These are phyloP conservation scores for Scolanthus callimorphus DNA, from an alignment of 92 coral and sea anemone genomes.

Conservation along the genomic window DNA sequence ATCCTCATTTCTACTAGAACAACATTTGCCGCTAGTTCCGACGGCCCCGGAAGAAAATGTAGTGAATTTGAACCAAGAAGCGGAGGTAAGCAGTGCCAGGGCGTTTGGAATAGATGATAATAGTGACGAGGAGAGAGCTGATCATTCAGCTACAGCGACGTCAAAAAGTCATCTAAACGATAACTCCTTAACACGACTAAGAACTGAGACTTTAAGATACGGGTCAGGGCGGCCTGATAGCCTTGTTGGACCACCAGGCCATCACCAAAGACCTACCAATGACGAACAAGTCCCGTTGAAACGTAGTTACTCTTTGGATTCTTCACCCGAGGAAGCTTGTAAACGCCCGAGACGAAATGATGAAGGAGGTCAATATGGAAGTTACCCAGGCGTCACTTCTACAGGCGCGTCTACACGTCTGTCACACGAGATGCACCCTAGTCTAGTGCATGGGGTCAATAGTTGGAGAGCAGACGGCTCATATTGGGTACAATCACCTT, in stretches of 20 bases:
- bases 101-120: background rate
- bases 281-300: too few relatives aligned
- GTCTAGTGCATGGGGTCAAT: too few relatives aligned
- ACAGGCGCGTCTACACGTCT: background rate
- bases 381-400: background rate
- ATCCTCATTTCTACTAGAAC: background rate
- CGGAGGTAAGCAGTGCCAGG: background rate
- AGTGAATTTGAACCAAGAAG: background rate
- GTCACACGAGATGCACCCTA: background rate
- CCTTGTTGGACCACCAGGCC: too few relatives aligned
- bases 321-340: background rate
- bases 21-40: conserved; percentile 1
- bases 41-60: background rate
- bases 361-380: background rate
- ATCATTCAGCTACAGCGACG: too few relatives aligned
- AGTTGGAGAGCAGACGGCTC: too few relatives aligned
- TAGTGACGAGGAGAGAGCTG: background rate
- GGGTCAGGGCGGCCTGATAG: too few relatives aligned
- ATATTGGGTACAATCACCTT: too few relatives aligned
- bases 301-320: too few relatives aligned
- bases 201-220: too few relatives aligned
- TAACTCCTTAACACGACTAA: too few relatives aligned
- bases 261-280: too few relatives aligned
- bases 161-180: too few relatives aligned
- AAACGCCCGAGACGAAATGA: background rate